Conservation (phyloP, 1,140 invertebrate species). For the Steinernema khuongi region DNA sequence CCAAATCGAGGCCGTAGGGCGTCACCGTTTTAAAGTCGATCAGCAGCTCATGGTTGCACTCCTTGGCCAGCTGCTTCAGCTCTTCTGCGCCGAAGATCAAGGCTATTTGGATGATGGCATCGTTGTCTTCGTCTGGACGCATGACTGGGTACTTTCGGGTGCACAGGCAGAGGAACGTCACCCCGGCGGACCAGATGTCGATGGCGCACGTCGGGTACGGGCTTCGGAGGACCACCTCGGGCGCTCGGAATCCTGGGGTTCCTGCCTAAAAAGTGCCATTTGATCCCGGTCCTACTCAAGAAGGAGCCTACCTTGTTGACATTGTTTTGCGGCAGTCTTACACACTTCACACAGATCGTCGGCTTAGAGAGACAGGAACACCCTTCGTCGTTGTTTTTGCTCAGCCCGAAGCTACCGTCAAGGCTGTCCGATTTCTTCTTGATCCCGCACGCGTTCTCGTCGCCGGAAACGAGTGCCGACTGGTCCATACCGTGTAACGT, state of each 20-base stretch:
- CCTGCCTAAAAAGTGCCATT: slow-evolving; percentile 66
- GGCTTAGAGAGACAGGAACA: background rate
- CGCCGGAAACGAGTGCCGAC: too few species aligned
- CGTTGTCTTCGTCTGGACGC: background rate
- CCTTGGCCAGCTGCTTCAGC: background rate
- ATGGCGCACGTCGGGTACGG: slow-evolving; percentile 74
- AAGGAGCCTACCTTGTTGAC: slow-evolving; percentile 67
- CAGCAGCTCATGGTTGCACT: background rate
- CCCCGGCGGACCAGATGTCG: slow-evolving; percentile 81
- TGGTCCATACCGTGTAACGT: too few species aligned
- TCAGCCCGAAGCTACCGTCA: background rate
- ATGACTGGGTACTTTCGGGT: background rate
- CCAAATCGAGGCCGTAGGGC: background rate
- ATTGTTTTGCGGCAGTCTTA: slow-evolving; percentile 63
- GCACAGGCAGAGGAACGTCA: slow-evolving; percentile 68
- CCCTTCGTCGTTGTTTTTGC: background rate
- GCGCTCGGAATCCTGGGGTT: slow-evolving; percentile 81
- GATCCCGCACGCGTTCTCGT: too few species aligned
- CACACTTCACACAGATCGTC: slow-evolving; percentile 60
- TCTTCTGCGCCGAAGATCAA: background rate
- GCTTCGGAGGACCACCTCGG: slow-evolving; percentile 77
- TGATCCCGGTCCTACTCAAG: background rate
- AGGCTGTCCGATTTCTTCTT: background rate
- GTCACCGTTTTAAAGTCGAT: background rate
- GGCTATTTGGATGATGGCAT: background rate